A percentile compares a stretch with the other conserved stretches of the same genome.
Evolutionary conservation across 1,140 invertebrate genomes (phyloP).

Genomic region (Cardiocondyla obscurior): DNA sequence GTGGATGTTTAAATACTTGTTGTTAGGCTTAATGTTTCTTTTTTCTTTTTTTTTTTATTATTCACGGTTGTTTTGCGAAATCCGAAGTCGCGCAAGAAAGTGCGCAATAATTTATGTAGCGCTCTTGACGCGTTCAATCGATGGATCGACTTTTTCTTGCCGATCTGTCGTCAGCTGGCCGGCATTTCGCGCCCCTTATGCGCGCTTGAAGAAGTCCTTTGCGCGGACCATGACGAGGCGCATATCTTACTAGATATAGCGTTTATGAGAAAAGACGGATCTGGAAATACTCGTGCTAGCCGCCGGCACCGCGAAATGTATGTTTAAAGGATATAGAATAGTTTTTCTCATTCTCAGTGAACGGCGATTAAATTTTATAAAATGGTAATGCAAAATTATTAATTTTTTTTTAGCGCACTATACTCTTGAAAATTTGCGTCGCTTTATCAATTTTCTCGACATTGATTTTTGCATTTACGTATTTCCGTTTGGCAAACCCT

Average conservation of each 20-base stretch:
- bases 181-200: conserved; percentile 60
- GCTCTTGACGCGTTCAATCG: conserved; percentile 67
- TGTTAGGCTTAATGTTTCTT: conserved; percentile 34
- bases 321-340: background rate
- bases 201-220: conserved; percentile 58
- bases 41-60: too few relatives aligned
- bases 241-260: conserved; percentile 75
- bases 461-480: background rate
- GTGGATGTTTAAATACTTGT: background rate
- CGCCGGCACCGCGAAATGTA: conserved; percentile 56
- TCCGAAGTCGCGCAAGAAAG: conserved; percentile 43
- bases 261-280: conserved; percentile 61
- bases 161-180: conserved; percentile 67
- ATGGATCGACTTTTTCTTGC: conserved; percentile 64
- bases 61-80: conserved; percentile 35
- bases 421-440: background rate
- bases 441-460: background rate
- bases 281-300: conserved; percentile 63
- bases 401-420: background rate
- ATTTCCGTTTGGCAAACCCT: background rate
- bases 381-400: background rate
- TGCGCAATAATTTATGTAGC: conserved; percentile 43
- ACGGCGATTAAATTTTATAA: background rate
- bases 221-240: conserved; percentile 72
- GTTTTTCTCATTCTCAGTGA: background rate